Conservation (phyloP, 2,888 invertebrate genomes). For the Heteropelma amictum region DNA sequence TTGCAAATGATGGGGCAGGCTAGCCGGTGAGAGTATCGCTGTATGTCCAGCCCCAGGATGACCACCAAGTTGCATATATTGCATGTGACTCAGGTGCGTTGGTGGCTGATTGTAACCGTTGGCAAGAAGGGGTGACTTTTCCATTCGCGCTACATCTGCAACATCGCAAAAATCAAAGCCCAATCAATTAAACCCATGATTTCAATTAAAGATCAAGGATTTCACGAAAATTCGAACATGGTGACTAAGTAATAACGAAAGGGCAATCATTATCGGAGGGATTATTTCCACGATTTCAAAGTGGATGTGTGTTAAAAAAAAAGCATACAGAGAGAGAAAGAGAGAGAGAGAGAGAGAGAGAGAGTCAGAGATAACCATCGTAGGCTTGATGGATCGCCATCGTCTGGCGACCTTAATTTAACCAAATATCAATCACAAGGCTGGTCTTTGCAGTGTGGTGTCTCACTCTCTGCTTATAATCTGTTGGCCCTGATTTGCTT, state of each 20-base stretch:
- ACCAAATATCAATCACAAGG: constrained; percentile 69
- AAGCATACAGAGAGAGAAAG: too few species aligned
- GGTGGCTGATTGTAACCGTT: constrained; percentile 97
- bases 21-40: constrained; percentile 93
- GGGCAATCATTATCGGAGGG: not conserved
- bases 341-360: too few species aligned
- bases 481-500: constrained; percentile 62
- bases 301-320: constrained; percentile 2
- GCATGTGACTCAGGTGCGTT: constrained; percentile 94
- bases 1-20: constrained; percentile 85
- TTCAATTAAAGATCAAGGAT: not conserved
- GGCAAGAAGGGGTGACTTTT: constrained; percentile 93
- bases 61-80: constrained; percentile 94
- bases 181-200: too few species aligned
- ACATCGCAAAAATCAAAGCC: constrained; percentile 58
- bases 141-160: constrained; percentile 92
- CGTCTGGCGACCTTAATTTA: constrained; percentile 53
- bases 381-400: constrained; percentile 67
- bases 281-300: not conserved
- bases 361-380: constrained; percentile 59
- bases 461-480: constrained; percentile 63
- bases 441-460: constrained; percentile 30
- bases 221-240: not conserved
- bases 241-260: not conserved
- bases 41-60: constrained; percentile 84